Conservation (phyloP, 92 coral and sea anemone species). For the Zoanthus sociatus region DNA sequence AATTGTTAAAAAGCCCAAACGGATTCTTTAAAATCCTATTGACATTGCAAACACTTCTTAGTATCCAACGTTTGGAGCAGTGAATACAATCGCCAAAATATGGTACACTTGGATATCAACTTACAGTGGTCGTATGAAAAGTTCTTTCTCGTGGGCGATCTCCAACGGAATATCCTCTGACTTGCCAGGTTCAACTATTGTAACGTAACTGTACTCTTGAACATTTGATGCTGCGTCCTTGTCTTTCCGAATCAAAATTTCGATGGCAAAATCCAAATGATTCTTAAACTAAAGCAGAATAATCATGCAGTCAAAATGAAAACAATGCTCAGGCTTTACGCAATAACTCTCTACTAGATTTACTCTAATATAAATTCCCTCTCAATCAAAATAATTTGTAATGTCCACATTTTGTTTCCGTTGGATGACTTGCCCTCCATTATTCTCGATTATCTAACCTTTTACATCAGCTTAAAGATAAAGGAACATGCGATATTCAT, state of each 20-base stretch:
- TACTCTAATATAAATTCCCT: not conserved
- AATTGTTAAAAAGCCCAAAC: too few species aligned
- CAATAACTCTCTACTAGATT: too few species aligned
- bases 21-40: not conserved
- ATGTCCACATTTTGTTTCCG: too few species aligned
- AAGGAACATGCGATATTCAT: too few species aligned
- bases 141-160: conserved; percentile 73
- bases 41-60: not conserved
- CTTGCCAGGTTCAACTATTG: conserved; percentile 66
- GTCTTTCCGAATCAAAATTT: conserved; percentile 60
- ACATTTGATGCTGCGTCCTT: conserved; percentile 31
- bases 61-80: not conserved
- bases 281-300: conserved; percentile 67
- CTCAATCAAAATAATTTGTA: too few species aligned
- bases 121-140: conserved; percentile 83
- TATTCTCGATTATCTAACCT: too few species aligned
- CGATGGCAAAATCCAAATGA: conserved; percentile 79
- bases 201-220: conserved; percentile 38
- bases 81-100: not conserved
- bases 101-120: not conserved
- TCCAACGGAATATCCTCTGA: conserved; percentile 75
- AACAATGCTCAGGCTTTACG: not conserved
- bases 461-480: too few species aligned
- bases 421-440: too few species aligned
- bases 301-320: not conserved